phyloP scores from a whole-genome alignment of 2,113 vertebrate genomes.

The Dicentrarchus labrax region DNA sequence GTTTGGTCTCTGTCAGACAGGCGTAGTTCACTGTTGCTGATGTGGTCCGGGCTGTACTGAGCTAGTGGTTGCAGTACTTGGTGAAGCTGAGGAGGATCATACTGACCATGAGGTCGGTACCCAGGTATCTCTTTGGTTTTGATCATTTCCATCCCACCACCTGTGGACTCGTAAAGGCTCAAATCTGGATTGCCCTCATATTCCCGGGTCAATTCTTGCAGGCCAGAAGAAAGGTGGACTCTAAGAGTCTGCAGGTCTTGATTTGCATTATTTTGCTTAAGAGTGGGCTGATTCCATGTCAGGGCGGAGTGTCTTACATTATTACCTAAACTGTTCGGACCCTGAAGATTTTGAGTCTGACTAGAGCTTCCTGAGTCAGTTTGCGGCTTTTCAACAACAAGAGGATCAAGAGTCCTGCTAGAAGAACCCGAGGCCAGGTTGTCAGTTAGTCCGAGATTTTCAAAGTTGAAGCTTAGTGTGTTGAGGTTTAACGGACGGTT shows the following conservation, averaged over 20 bases:
- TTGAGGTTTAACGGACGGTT: not conserved
- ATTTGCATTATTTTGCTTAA: not conserved
- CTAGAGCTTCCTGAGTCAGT: not conserved
- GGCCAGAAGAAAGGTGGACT: not conserved
- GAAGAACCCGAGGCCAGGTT: not conserved
- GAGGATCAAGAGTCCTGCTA: not conserved
- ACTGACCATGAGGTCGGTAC: not conserved
- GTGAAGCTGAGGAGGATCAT: not conserved
- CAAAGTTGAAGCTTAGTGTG: not conserved
- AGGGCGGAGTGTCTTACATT: not conserved
- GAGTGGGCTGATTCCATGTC: not conserved
- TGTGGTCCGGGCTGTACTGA: not conserved
- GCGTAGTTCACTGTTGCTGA: not conserved
- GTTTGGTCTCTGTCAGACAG: not conserved
- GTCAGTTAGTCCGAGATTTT: not conserved
- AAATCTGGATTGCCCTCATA: not conserved
- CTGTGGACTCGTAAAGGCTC: not conserved
- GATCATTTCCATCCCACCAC: not conserved
- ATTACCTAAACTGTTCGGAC: not conserved
- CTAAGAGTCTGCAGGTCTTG: not conserved
- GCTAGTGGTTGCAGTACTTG: not conserved
- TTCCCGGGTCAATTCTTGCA: not conserved
- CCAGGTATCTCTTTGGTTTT: not conserved
- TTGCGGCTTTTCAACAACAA: not conserved
- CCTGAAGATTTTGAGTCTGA: not conserved